Conservation (phyloP, 2,113 vertebrate genomes). For the Coptodon rendalli region DNA sequence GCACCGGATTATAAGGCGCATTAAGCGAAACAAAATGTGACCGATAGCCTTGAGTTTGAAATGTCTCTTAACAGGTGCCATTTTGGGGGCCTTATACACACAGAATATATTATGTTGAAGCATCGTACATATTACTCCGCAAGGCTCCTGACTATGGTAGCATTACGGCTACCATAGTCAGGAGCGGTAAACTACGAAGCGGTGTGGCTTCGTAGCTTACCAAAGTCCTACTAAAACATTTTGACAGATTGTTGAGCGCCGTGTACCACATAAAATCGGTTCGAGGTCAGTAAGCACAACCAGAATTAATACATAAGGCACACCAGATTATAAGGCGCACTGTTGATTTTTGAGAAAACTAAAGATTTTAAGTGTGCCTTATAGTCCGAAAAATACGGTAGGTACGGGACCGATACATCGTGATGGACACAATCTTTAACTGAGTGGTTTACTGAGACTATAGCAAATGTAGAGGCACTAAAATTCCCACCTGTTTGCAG, state of each 20-base stretch:
- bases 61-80: background rate
- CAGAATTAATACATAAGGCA: background rate
- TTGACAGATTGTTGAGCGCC: background rate
- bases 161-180: no score
- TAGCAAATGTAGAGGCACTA: background rate
- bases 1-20: rapidly evolving
- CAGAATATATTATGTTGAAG: background rate
- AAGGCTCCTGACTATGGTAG: background rate
- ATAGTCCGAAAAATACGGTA: background rate
- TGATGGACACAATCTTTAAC: background rate
- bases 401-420: background rate
- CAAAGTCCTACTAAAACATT: background rate
- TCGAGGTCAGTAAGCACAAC: background rate
- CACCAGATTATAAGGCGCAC: no score
- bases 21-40: background rate
- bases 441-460: background rate
- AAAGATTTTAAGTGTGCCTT: background rate
- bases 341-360: background rate
- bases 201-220: background rate
- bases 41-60: background rate
- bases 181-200: no score
- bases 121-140: background rate
- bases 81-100: background rate
- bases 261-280: background rate
- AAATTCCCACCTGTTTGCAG: background rate